Conservation (phyloP, 2,888 invertebrate genomes). For the Aphodius sticticus region DNA sequence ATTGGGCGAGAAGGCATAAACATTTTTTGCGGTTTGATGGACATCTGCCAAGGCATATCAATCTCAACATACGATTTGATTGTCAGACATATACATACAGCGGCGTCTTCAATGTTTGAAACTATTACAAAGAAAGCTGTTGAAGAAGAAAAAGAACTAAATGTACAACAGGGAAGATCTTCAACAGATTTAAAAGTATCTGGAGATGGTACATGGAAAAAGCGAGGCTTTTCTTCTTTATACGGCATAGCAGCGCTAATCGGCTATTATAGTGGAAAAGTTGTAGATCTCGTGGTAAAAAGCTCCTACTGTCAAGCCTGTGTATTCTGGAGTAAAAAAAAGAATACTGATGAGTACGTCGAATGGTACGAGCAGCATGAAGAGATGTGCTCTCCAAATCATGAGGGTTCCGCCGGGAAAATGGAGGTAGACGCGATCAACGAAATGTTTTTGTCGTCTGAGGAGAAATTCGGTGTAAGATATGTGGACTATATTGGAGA, state of each 20-base stretch:
- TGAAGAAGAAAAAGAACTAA: conserved; percentile 35
- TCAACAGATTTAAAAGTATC: conserved; percentile 22
- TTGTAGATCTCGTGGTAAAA: conserved; percentile 40
- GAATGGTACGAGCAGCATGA: conserved; percentile 39
- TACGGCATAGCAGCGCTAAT: conserved; percentile 39
- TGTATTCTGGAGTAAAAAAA: conserved; percentile 38
- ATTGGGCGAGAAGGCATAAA: conserved; percentile 47
- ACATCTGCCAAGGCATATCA: conserved; percentile 42
- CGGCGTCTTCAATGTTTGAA: conserved; percentile 39
- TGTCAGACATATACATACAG: conserved; percentile 37
- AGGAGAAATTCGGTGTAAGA: conserved; percentile 33
- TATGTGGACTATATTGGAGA: conserved; percentile 26
- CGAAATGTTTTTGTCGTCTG: conserved; percentile 33
- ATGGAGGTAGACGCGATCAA: conserved; percentile 39
- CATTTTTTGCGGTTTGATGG: conserved; percentile 47
- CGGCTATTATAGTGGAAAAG: conserved; percentile 38
- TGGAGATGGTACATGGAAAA: conserved; percentile 37
- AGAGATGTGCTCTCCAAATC: conserved; percentile 40
- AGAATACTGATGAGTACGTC: conserved; percentile 36
- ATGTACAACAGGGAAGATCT: conserved; percentile 20
- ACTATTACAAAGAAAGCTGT: conserved; percentile 39
- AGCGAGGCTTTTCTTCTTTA: conserved; percentile 34
- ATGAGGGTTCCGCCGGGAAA: conserved; percentile 41
- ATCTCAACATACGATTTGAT: conserved; percentile 39
- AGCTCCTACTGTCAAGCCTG: conserved; percentile 38